phyloP scores from a whole-genome alignment of 2,888 invertebrate genomes.

The Xylota segnis region DNA sequence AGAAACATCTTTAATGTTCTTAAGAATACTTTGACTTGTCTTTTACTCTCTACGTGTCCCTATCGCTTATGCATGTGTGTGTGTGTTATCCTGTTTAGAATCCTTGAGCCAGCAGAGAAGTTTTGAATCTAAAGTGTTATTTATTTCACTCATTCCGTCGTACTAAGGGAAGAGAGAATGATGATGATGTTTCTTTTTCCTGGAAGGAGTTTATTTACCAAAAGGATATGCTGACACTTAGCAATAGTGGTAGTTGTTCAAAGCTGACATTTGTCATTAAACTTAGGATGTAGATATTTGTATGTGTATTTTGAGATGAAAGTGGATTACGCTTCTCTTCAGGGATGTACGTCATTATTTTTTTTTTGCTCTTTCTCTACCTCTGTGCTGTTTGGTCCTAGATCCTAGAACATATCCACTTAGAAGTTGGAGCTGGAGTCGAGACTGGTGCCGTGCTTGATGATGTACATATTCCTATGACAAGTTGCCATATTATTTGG shows the following conservation, averaged over 20 bases:
- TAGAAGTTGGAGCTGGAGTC: slow-evolving; percentile 9
- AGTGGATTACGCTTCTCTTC: slow-evolving; percentile 57
- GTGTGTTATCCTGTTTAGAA: slow-evolving; percentile 61
- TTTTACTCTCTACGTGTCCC: neutral
- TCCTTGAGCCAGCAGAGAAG: slow-evolving; percentile 45
- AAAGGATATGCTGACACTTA: slow-evolving; percentile 72
- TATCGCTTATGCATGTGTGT: neutral
- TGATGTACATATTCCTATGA: slow-evolving; percentile 61
- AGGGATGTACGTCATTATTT: slow-evolving; percentile 62
- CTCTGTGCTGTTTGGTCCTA: neutral
- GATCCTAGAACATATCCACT: slow-evolving; percentile 22
- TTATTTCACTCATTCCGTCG: slow-evolving; percentile 65
- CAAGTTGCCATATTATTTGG: slow-evolving; percentile 75
- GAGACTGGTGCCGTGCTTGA: slow-evolving; percentile 29
- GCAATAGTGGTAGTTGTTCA: slow-evolving; percentile 70
- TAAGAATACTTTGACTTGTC: slow-evolving; percentile 73
- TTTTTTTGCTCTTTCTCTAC: slow-evolving; percentile 1
- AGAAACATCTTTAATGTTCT: slow-evolving; percentile 68
- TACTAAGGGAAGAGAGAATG: slow-evolving; percentile 36
- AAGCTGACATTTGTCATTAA: slow-evolving; percentile 75
- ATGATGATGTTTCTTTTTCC: slow-evolving; percentile 47
- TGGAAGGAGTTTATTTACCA: slow-evolving; percentile 60
- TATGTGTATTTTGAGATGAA: slow-evolving; percentile 13
- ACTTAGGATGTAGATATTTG: slow-evolving; percentile 35
- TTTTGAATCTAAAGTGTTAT: slow-evolving; percentile 72